Conservation (phyloP, 2,888 invertebrate species). For the Uloborus plumipes region DNA sequence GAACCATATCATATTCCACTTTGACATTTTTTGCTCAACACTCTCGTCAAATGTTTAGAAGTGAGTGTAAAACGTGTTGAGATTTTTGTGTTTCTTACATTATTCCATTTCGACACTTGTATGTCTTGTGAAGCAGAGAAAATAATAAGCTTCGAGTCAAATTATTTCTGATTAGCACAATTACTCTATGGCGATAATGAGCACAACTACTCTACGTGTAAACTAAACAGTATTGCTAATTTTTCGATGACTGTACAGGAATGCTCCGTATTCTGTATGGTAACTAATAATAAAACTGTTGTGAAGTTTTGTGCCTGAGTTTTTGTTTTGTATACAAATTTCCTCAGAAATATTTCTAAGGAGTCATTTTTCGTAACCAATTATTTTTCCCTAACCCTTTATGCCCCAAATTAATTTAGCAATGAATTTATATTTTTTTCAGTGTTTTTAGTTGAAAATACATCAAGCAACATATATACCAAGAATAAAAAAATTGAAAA, state of each 20-base stretch:
- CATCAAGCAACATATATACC: too few relatives aligned
- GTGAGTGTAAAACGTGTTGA: constrained; percentile 59
- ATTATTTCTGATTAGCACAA: constrained; percentile 64
- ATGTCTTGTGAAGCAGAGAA: constrained; percentile 62
- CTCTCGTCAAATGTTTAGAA: constrained; percentile 61
- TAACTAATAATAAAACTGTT: constrained; percentile 64
- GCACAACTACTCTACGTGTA: constrained; percentile 64
- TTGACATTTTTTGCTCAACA: constrained; percentile 61
- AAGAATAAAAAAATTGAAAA: too few relatives aligned
- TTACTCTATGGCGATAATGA: constrained; percentile 62
- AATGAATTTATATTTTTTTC: too few relatives aligned
- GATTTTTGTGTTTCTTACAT: constrained; percentile 58
- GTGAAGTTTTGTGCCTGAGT: constrained; percentile 54
- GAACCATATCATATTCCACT: constrained; percentile 61
- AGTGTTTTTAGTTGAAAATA: too few relatives aligned
- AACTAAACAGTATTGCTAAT: constrained; percentile 65
- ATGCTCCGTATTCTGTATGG: constrained; percentile 63
- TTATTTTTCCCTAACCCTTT: too few relatives aligned
- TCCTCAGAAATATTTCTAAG: background rate
- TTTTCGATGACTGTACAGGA: constrained; percentile 64
- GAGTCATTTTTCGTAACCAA: too few relatives aligned
- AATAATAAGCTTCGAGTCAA: constrained; percentile 60
- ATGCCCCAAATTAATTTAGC: too few relatives aligned
- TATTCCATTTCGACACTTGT: constrained; percentile 60
- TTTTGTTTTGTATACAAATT: background rate